Conservation (phyloP, 2,113 vertebrate species). For the Rhegmatorhina hoffmannsi region DNA sequence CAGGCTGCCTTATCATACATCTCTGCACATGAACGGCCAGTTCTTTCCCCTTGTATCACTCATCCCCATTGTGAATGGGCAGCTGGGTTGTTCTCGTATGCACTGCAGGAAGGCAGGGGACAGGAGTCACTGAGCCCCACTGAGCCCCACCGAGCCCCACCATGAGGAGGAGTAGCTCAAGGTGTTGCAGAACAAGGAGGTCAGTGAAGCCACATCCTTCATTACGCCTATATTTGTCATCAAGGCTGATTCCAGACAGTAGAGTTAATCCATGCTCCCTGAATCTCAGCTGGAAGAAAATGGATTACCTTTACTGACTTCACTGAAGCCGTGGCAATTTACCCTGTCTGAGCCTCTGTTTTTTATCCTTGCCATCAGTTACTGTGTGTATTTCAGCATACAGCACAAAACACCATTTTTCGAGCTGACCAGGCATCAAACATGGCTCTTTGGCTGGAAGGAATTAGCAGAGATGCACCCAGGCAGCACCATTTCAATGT, state of each 20-base stretch:
- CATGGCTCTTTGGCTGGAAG: not conserved
- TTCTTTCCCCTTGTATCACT: not conserved
- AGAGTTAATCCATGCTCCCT: conserved; percentile 13
- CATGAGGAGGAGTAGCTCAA: fast-evolving
- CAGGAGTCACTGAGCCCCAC: not conserved
- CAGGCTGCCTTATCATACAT: not conserved
- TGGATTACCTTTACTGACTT: conserved; percentile 45
- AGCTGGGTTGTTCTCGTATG: not conserved
- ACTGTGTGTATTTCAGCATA: not conserved
- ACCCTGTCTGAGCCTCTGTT: not conserved
- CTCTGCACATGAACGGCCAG: not conserved
- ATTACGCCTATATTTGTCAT: conserved; percentile 12
- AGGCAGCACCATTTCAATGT: not conserved
- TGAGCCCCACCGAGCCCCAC: not conserved
- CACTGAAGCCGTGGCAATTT: conserved; percentile 8
- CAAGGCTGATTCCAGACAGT: conserved; percentile 7
- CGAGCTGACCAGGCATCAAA: not conserved
- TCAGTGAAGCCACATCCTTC: not conserved
- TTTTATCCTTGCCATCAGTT: not conserved
- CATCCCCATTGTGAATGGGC: not conserved
- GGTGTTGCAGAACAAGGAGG: not conserved
- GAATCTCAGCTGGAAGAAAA: conserved; percentile 46
- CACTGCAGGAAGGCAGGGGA: not conserved
- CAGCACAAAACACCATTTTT: not conserved
- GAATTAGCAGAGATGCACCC: not conserved